Evolutionary conservation across 2,113 vertebrate genomes (phyloP).

Genomic region (Crotalus tigris): DNA sequence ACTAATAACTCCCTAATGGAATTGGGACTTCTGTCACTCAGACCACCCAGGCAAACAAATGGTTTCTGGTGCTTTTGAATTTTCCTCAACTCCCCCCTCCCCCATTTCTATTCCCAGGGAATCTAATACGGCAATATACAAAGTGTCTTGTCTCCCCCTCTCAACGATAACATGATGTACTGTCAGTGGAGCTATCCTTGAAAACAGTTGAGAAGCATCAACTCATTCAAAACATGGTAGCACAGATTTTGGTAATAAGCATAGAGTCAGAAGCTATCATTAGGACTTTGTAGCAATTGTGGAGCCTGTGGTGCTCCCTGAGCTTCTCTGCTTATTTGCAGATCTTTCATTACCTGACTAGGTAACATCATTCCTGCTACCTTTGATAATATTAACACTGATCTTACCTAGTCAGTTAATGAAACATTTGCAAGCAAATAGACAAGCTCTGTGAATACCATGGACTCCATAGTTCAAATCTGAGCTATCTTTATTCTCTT

Average conservation of each 20-base stretch:
- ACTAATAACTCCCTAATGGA: slow-evolving; percentile 53
- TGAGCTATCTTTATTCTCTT: neutral
- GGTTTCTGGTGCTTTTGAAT: neutral
- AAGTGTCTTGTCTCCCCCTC: neutral
- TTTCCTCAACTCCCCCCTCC: neutral
- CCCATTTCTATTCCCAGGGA: neutral
- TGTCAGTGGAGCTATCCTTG: neutral
- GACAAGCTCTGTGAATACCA: neutral
- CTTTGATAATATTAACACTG: neutral
- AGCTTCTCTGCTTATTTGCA: neutral
- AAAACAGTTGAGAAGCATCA: neutral
- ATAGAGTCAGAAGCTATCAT: neutral
- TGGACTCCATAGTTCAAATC: neutral
- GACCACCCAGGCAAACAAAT: slow-evolving; percentile 47
- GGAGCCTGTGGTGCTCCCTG: neutral
- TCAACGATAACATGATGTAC: neutral
- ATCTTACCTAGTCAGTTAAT: neutral
- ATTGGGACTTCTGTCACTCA: slow-evolving; percentile 36
- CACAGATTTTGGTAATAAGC: neutral
- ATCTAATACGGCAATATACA: neutral
- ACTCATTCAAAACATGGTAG: neutral
- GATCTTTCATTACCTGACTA: neutral
- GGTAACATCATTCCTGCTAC: neutral
- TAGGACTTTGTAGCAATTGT: neutral
- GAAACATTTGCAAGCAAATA: neutral